Conservation (phyloP, 2,888 invertebrate species). For the Brachynemurus nebulosus region DNA sequence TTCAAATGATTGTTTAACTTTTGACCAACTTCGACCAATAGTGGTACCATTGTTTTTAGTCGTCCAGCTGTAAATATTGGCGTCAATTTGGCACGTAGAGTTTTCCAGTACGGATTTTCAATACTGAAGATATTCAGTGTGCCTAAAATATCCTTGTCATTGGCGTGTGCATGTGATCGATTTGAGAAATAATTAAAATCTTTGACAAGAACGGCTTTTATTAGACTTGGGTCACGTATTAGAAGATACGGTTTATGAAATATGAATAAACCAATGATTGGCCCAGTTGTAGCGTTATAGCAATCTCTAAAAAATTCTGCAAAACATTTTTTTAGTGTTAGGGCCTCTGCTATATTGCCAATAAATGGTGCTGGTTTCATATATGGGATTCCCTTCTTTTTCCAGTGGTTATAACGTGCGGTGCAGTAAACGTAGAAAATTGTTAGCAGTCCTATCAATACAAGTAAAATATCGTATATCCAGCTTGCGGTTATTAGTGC, state of each 20-base stretch:
- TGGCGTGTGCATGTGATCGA: slow-evolving; percentile 30
- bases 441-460: neutral
- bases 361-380: too few species aligned
- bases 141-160: slow-evolving; percentile 30
- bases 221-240: slow-evolving; percentile 32
- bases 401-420: too few species aligned
- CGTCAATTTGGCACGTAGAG: slow-evolving; percentile 31
- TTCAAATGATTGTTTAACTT: neutral
- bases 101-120: slow-evolving; percentile 33
- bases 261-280: slow-evolving; percentile 35
- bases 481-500: neutral
- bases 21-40: slow-evolving; percentile 26
- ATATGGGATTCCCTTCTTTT: too few species aligned
- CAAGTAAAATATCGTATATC: neutral
- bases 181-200: slow-evolving; percentile 36
- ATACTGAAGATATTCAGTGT: slow-evolving; percentile 31
- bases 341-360: too few species aligned
- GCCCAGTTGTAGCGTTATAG: too few species aligned
- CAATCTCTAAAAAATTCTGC: too few species aligned
- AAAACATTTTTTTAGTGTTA: too few species aligned
- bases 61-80: slow-evolving; percentile 36
- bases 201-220: slow-evolving; percentile 33
- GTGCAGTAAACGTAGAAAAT: too few species aligned
- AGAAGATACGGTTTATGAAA: slow-evolving; percentile 34
- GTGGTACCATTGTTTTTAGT: slow-evolving; percentile 32